Conservation (phyloP, 2,888 invertebrate genomes). For the Rotaria socialis region DNA sequence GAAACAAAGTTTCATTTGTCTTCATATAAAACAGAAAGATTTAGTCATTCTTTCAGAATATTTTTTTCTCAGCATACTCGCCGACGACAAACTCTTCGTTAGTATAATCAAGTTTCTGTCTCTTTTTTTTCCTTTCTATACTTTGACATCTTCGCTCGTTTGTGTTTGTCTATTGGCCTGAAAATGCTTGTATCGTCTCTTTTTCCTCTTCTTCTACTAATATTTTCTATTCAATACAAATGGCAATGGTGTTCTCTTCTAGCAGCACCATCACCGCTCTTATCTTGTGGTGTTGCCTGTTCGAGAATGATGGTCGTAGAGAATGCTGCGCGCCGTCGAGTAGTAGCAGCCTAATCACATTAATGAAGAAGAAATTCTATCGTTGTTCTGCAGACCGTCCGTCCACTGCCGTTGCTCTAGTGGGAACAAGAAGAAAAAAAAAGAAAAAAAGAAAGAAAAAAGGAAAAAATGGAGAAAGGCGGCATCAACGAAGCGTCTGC, state of each 20-base stretch:
- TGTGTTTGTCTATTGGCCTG: not conserved
- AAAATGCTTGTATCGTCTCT: constrained; percentile 5
- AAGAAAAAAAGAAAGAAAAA: not conserved
- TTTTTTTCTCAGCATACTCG: not conserved
- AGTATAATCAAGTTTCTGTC: constrained; percentile 11
- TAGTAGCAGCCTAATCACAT: constrained; percentile 7
- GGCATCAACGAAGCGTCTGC: not conserved
- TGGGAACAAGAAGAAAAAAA: not conserved
- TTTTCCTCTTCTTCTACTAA: constrained; percentile 21
- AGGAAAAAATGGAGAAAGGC: not conserved
- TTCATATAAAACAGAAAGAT: constrained; percentile 6
- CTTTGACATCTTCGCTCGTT: constrained; percentile 22
- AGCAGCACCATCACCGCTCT: constrained; percentile 7
- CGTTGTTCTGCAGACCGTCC: not conserved
- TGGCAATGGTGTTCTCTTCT: not conserved
- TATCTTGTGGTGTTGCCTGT: constrained; percentile 19
- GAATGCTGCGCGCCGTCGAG: not conserved
- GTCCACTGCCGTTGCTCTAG: not conserved
- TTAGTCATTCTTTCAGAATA: not conserved
- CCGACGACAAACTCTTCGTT: not conserved
- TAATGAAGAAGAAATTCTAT: constrained; percentile 19
- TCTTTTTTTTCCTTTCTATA: constrained; percentile 10
- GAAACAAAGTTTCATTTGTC: not conserved
- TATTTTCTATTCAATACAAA: constrained; percentile 5
- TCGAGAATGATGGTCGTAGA: not conserved